Conservation (phyloP, 2,113 vertebrate genomes). For the Pangasianodon gigas region DNA sequence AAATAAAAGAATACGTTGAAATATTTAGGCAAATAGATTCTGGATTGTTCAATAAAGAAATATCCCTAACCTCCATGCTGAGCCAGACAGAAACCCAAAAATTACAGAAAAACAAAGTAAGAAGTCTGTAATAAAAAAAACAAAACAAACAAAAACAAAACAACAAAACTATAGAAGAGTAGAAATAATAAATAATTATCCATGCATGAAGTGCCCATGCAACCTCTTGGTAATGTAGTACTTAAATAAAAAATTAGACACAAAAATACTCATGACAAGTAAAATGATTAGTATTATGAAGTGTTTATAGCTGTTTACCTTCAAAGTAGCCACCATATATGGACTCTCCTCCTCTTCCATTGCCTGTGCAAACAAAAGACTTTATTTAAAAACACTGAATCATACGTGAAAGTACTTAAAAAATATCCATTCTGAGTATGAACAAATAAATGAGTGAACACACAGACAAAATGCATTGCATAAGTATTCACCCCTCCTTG, state of each 20-base stretch:
- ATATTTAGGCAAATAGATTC: slow-evolving; percentile 99
- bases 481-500: neutral
- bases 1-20: slow-evolving; percentile 99
- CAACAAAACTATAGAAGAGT: slow-evolving; percentile 43
- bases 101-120: slow-evolving; percentile 49
- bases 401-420: neutral
- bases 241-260: slow-evolving; percentile 55
- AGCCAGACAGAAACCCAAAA: slow-evolving; percentile 72
- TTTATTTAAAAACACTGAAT: neutral
- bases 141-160: too few relatives aligned
- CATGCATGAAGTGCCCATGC: slow-evolving; percentile 83
- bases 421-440: neutral
- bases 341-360: slow-evolving; percentile 97
- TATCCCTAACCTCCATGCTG: slow-evolving; percentile 99
- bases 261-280: slow-evolving; percentile 7
- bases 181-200: slow-evolving; percentile 57
- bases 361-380: slow-evolving; percentile 75
- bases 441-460: neutral
- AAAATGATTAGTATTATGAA: neutral
- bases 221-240: slow-evolving; percentile 84
- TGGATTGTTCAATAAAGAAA: slow-evolving; percentile 92
- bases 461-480: neutral
- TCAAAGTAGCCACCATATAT: slow-evolving; percentile 98
- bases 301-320: slow-evolving; percentile 80
- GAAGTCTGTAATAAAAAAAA: slow-evolving; percentile 37